phyloP scores from a whole-genome alignment of 2,888 invertebrate species.

The Stramonita haemastoma region DNA sequence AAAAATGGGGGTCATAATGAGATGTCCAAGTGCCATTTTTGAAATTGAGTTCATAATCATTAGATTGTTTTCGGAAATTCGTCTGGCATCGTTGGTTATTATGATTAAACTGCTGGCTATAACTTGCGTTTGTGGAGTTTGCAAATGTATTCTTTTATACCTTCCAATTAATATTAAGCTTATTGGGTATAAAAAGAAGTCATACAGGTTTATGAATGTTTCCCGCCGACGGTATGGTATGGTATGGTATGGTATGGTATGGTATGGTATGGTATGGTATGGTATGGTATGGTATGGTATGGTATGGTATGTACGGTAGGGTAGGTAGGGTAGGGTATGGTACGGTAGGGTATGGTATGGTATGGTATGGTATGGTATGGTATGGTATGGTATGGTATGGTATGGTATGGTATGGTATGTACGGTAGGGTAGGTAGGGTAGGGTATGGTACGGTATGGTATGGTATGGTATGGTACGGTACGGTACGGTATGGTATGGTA shows the following conservation, averaged over 20 bases:
- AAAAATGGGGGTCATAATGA: too few relatives aligned
- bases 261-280: conserved; percentile 7
- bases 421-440: background rate
- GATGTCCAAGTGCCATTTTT: too few relatives aligned
- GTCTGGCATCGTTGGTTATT: too few relatives aligned
- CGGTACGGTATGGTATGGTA: conserved; percentile 4
- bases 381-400: background rate
- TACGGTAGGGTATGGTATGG: background rate
- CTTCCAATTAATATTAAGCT: too few relatives aligned
- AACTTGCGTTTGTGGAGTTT: too few relatives aligned
- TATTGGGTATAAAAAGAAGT: too few relatives aligned
- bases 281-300: conserved; percentile 16
- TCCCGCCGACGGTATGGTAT: conserved; percentile 13
- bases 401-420: background rate
- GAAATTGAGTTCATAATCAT: too few relatives aligned
- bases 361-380: background rate
- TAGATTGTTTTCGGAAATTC: too few relatives aligned
- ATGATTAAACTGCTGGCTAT: too few relatives aligned
- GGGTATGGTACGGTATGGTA: background rate
- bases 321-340: conserved; percentile 7
- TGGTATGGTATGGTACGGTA: conserved; percentile 4
- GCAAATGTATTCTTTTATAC: too few relatives aligned
- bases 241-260: conserved; percentile 20
- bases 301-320: conserved; percentile 11
- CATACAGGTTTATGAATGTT: too few relatives aligned